These are phyloP conservation scores for Acomys russatus DNA, from an alignment of 2,797 vertebrate genomes.

Conservation along the genomic window DNA sequence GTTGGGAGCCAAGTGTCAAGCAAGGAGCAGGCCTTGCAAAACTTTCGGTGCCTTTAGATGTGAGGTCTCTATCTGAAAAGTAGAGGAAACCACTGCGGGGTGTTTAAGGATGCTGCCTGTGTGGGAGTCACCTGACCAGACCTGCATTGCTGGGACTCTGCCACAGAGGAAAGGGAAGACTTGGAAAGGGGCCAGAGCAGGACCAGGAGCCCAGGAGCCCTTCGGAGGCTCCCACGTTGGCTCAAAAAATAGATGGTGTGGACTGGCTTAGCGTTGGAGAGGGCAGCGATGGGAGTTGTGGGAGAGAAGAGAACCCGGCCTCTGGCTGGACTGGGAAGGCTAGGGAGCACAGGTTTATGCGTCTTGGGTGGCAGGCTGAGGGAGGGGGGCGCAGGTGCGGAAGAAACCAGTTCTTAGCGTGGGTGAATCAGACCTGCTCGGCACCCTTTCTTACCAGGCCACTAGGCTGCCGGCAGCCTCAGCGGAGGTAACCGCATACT, in stretches of 20 bases:
- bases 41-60: constrained; percentile 36
- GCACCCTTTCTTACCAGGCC: constrained; percentile 14
- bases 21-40: background rate
- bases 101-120: background rate
- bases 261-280: background rate
- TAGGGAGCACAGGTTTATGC: constrained; percentile 10
- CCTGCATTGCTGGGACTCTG: constrained; percentile 11
- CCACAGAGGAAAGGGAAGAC: background rate
- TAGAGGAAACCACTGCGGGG: constrained; percentile 8
- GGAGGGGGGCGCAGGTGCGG: background rate
- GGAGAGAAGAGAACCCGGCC: constrained; percentile 14
- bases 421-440: background rate
- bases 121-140: background rate
- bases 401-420: constrained; percentile 32
- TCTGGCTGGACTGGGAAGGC: constrained; percentile 13
- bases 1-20: background rate
- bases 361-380: background rate
- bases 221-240: background rate
- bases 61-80: constrained; percentile 35
- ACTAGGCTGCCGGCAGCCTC: background rate
- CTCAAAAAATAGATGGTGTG: background rate
- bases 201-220: background rate
- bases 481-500: background rate
- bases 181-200: constrained; percentile 8
- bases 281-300: background rate